Percentiles rank a stretch among this genome's conserved stretches.
Evolutionary conservation across 2,797 vertebrate genomes (phyloP).

Genomic region (Spheniscus humboldti): DNA sequence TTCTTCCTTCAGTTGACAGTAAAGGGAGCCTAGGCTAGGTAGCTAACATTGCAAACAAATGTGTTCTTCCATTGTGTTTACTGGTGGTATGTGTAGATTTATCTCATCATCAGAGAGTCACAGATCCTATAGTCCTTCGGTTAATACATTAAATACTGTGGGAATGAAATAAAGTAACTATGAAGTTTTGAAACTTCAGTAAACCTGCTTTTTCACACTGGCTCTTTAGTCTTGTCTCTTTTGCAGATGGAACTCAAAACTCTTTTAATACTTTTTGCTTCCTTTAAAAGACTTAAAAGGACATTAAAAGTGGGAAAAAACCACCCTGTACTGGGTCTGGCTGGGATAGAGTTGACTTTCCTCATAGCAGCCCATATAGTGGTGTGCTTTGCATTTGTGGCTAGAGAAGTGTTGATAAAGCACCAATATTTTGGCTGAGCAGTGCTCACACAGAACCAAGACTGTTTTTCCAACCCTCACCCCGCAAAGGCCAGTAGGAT

Average conservation of each 20-base stretch:
- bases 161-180: neutral
- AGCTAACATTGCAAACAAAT: neutral
- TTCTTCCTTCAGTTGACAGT: neutral
- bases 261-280: neutral
- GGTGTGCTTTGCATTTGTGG: neutral
- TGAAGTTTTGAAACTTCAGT: neutral
- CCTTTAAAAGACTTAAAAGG: neutral
- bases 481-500: neutral
- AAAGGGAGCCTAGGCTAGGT: neutral
- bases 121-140: neutral
- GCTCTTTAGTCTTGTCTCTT: neutral
- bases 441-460: neutral
- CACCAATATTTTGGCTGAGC: neutral
- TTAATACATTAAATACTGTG: neutral
- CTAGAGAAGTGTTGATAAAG: neutral
- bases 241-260: neutral
- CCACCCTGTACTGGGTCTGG: neutral
- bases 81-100: neutral
- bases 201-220: neutral
- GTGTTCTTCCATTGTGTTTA: neutral
- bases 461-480: neutral
- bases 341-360: neutral
- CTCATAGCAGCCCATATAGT: neutral
- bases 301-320: neutral
- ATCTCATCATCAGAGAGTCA: neutral